These are phyloP conservation scores for Xenopus borealis DNA, from an alignment of 2,113 vertebrate species.

Conservation along the genomic window DNA sequence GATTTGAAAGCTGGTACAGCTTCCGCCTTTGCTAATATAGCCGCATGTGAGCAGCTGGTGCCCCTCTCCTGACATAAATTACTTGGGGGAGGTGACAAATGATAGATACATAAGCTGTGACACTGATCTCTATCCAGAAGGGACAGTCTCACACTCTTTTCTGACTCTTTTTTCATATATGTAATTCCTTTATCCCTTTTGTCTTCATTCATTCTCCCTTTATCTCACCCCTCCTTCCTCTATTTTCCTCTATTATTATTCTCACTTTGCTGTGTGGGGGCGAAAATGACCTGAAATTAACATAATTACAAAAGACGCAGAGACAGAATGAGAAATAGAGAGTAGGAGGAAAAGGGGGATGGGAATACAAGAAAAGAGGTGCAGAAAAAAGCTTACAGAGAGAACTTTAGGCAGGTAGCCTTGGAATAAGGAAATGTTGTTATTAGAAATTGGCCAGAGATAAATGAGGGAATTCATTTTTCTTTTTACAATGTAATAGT, in stretches of 20 bases:
- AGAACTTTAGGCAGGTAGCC: neutral
- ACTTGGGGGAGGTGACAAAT: constrained; percentile 43
- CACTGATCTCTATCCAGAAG: constrained; percentile 38
- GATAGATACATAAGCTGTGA: constrained; percentile 38
- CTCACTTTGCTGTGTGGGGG: constrained; percentile 37
- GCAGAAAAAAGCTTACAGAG: neutral
- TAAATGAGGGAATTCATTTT: too few relatives aligned
- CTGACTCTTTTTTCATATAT: constrained; percentile 4
- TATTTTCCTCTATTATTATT: constrained; percentile 36
- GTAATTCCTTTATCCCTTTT: constrained; percentile 16
- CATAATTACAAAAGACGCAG: constrained; percentile 39
- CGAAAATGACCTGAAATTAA: constrained; percentile 46
- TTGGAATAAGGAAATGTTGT: too few relatives aligned
- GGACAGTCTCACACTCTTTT: constrained; percentile 21
- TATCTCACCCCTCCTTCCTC: constrained; percentile 2
- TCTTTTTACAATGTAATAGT: too few relatives aligned
- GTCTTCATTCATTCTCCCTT: neutral
- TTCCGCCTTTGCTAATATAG: constrained; percentile 1
- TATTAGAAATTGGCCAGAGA: too few relatives aligned
- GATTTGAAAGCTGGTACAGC: constrained; percentile 11
- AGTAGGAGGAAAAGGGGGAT: constrained; percentile 25
- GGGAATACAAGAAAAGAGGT: neutral
- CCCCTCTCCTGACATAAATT: constrained; percentile 11
- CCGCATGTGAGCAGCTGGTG: constrained; percentile 38
- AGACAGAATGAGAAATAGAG: constrained; percentile 22